Evolutionary conservation across 2,113 vertebrate genomes (phyloP), one percentile per base, ranked within the genome.

Genomic region (Electrona antarctica): DNA sequence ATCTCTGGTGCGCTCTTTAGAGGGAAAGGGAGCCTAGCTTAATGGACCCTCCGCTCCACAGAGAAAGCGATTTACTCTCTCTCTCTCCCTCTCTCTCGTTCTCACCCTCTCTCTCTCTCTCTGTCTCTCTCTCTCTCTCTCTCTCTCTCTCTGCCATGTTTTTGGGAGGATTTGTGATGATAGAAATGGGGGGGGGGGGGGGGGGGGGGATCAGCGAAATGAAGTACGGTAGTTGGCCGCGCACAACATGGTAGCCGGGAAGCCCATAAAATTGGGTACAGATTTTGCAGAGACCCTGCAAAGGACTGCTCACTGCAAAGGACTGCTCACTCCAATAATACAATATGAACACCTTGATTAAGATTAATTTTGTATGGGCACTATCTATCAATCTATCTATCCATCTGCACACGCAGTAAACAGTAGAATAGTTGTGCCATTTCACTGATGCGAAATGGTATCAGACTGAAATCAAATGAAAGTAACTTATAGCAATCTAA

Each of bases 61-160:
- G 63, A 1, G 77, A 90, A 81, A 88, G 72, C 80, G 69, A 79
- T 64, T 48, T 76, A 79, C 68, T 41, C 3, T 41, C 5, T 6
- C 33, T 41, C 33, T 4, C 64, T 77, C 57, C 78, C 76, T 81
- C 73, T n/a, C 13, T 15, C 55, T 15, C 55, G 1, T 21, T 81
- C 84, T 88, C 79, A 69, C 68, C 84, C 80, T 86, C 81, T 77
- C 83, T 85, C 82, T 81, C n/a, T n/a, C n/a, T n/a, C 68, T 41
- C 3, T 41, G 0, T 6, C 33, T 41, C 33, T 4, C 64, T 77
- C 57, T 76, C 76, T 81, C 73, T n/a, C 13, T 15, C 55, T 15
- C 55, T 86, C 81, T 77, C 83, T 85, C 68, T 64, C 79, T 82
- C 65, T 57, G 79, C 64, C 84, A 76, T 81, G 55, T 80, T 62